Evolutionary conservation across 2,113 vertebrate species (phyloP).

Genomic region (Pampusana beccarii): DNA sequence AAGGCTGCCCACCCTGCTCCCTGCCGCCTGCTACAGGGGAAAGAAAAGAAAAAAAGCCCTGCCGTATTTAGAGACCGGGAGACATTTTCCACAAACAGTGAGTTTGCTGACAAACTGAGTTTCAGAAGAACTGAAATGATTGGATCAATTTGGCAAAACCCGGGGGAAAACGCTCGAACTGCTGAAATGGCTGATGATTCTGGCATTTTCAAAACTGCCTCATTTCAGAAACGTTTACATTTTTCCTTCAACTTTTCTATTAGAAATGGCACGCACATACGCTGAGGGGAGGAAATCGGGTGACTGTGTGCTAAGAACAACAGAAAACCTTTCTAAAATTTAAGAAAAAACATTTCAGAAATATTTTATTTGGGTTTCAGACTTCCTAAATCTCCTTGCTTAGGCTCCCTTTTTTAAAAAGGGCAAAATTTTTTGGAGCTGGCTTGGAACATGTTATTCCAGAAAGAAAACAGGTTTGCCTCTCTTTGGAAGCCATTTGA

Average conservation of each 20-base stretch:
- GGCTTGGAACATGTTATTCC: not conserved
- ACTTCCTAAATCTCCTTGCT: not conserved
- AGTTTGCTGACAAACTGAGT: slow-evolving; percentile 45
- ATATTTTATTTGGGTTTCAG: not conserved
- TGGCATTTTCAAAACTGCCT: slow-evolving; percentile 58
- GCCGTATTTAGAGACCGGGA: not conserved
- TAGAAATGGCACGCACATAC: not conserved
- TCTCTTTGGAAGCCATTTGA: not conserved
- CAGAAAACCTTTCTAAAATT: not conserved
- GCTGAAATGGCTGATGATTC: slow-evolving; percentile 64
- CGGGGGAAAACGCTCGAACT: slow-evolving; percentile 37
- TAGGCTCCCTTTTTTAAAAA: not conserved
- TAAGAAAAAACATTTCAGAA: not conserved
- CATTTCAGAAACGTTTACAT: slow-evolving; percentile 18
- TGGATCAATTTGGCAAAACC: slow-evolving; percentile 66
- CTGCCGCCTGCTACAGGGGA: not conserved
- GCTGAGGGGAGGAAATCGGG: not conserved
- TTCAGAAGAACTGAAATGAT: slow-evolving; percentile 59
- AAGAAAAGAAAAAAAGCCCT: not conserved
- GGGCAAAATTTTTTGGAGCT: not conserved
- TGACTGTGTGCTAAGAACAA: not conserved
- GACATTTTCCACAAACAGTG: not conserved
- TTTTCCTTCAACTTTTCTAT: not conserved
- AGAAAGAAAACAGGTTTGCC: not conserved
- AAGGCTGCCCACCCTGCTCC: rapidly evolving